Evolutionary conservation across 1,140 invertebrate genomes (phyloP).

Genomic region (Trialeurodes vaporariorum): DNA sequence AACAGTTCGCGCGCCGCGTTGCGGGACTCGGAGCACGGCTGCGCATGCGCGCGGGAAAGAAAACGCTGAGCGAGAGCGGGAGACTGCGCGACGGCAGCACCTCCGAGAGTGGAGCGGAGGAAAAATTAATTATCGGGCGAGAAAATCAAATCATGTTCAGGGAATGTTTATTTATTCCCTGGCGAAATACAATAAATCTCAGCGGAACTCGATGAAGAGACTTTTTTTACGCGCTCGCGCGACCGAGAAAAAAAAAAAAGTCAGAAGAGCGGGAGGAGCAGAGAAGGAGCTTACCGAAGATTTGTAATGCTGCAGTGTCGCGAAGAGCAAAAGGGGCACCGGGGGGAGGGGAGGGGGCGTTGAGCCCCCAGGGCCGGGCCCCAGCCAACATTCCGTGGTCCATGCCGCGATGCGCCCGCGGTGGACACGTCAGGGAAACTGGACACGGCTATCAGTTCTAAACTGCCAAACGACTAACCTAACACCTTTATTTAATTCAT

Average conservation of each 20-base stretch:
- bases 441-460: not conserved
- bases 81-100: too few species aligned
- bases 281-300: not conserved
- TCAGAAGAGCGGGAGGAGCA: too few species aligned
- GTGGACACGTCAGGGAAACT: not conserved
- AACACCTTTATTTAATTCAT: not conserved
- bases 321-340: too few species aligned
- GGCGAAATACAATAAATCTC: not conserved
- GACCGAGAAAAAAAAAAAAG: too few species aligned
- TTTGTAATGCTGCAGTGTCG: not conserved
- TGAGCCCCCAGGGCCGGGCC: not conserved
- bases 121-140: not conserved
- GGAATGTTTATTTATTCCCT: not conserved
- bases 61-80: too few species aligned
- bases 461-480: not conserved
- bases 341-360: not conserved
- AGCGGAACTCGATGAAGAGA: not conserved
- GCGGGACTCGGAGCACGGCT: too few species aligned
- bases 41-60: too few species aligned
- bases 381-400: not conserved
- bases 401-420: too few species aligned
- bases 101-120: too few species aligned
- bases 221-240: too few species aligned
- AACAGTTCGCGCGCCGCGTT: too few species aligned
- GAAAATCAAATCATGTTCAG: not conserved